Conservation (phyloP, 2,113 vertebrate species). For the Lota lota region DNA sequence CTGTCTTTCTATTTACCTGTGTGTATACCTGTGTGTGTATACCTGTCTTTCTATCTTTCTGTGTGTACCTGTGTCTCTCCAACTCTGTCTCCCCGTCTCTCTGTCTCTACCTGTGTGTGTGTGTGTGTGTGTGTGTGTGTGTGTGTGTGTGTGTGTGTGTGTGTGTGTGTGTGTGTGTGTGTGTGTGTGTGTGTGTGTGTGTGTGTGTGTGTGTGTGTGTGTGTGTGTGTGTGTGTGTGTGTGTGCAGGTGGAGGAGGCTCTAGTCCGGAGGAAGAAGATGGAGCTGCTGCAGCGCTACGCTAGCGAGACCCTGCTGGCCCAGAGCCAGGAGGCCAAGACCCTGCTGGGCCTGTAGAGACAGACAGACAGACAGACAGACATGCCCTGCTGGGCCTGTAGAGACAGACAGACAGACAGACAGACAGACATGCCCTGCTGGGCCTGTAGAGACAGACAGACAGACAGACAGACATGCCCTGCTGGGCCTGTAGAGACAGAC, state of each 20-base stretch:
- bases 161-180: not conserved
- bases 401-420: too few relatives aligned
- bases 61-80: not conserved
- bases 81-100: not conserved
- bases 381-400: too few relatives aligned
- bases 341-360: conserved; percentile 81
- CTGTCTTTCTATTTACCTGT: not conserved
- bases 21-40: not conserved
- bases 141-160: not conserved
- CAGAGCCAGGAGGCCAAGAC: conserved; percentile 90
- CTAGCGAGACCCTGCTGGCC: conserved; percentile 92
- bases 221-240: conserved; percentile 1
- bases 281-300: conserved; percentile 95
- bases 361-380: not conserved
- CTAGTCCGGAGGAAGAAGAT: conserved; percentile 95
- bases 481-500: too few relatives aligned
- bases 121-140: not conserved
- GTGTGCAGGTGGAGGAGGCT: conserved; percentile 89
- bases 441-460: too few relatives aligned
- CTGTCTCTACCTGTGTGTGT: not conserved
- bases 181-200: not conserved
- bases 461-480: too few relatives aligned
- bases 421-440: too few relatives aligned
- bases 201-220: not conserved
- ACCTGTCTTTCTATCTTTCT: not conserved